Base-by-base conservation (phyloP, 1,140 invertebrate genomes). In the Rhopalosiphum padi region DNA sequence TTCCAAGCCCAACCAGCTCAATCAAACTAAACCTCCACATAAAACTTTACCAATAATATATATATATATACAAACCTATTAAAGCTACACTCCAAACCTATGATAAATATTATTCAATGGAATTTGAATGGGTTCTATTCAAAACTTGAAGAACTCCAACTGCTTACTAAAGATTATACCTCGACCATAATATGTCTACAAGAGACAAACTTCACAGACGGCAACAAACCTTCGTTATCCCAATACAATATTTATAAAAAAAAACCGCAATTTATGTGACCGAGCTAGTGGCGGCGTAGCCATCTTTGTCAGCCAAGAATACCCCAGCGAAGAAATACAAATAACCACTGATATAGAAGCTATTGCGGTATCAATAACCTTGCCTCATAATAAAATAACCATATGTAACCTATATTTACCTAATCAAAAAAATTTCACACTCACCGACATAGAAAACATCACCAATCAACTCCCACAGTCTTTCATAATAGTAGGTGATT, bases 21-120 rank as follows among this genome's bases (percentile, higher is more conserved):
- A 48, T 48, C 48, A 48, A 48, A 11, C 48, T 18, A 48, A 48
- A 48, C 48, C 46, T 46, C 46, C 48, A 48, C 48, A 9, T 18
- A 48, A 48, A 37, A 37, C 37, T 37, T 37, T 37, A 37, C 37
- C 37, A 37, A 37, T 37, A 37, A 37, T 37, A 37, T 37, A 37
- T 37, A 37, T 37, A 37, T 37, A 37, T 37, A 37, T 2, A 37
- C 37, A 37, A 37, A 37, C 37, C 37, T 37, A 37, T 37, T 37
- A 37, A 37, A 37, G 37, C 37, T 37, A 37, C 37, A 37, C 37
- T 37, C 37, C 37, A 37, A 37, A 37, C 37, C 15, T 53, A 53
- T 53, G 51, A 53, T 53, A 87, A 87, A 87, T 25, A 87, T 87
- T 30, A 46, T 87, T 25, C 85, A 87, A 30, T 87, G 85, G 85